Base-by-base conservation (phyloP, 1,140 invertebrate genomes). In the Colletes gigas region DNA sequence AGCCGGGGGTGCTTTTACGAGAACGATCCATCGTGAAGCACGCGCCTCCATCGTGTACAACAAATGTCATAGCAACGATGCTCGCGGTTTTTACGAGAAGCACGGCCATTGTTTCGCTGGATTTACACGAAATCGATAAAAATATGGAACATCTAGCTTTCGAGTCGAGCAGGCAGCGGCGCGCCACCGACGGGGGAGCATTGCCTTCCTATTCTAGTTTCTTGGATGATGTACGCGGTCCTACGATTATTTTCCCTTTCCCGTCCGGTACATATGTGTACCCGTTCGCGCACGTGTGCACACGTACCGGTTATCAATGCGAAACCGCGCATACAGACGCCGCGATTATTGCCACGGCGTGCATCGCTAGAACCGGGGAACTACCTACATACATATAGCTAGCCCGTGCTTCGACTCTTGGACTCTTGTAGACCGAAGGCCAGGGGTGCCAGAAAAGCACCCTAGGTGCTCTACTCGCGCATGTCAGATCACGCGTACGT, bases 61-160 rank as follows among this genome's bases (percentile, higher is more conserved):
- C 76, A 67, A 54, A 85, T 69, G 72, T 78, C 75, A 73, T 82
- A 75, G 76, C 74, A 71, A 81, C 74, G 79, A 81, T 68, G 72
- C 79, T 74, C 76, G 59, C 52, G 70, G 69, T 83, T 90, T 90
- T 90, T 87, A 88, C 82, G 85, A 88, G 76, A 79, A 83, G 83
- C 83, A 30, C 84, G 84, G 88, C 86, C 85, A 86, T 88, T 88
- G 86, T 88, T 71, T 83, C 81, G 75, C 80, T 83, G 88, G 90
- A 91, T 93, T 93, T 91, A 91, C 89, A 89, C 84, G 88, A 88
- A 91, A 92, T 92, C 92, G 88, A 92, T 92, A 91, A 90, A 91
- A 92, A 92, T 92, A 89, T 92, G 85, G 90, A 91, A 85, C 88
- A 83, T 81, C 81, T 84, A 78, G 73, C 81, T 76, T 82, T 80